These are phyloP conservation scores for Cyprichromis sp. DNA, from an alignment of 2,113 vertebrate species.

Conservation along the genomic window DNA sequence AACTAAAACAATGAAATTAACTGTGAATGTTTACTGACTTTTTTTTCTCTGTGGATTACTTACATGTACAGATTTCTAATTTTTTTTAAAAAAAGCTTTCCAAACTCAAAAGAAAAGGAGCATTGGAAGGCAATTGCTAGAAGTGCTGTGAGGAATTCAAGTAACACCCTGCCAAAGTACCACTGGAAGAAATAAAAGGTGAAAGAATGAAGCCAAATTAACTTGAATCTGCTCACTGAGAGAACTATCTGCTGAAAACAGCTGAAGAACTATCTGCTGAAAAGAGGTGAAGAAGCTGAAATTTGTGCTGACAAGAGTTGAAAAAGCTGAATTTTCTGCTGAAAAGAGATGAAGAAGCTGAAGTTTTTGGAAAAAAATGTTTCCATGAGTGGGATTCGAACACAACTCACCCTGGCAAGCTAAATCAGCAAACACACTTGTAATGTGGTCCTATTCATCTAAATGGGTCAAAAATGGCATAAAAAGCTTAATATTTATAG, in stretches of 20 bases:
- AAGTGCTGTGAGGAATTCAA: not conserved
- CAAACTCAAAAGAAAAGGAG: not conserved
- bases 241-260: not conserved
- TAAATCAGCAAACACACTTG: not conserved
- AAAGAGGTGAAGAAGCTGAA: not conserved
- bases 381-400: not conserved
- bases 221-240: not conserved
- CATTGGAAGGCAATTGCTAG: not conserved
- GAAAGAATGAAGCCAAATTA: not conserved
- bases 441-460: not conserved
- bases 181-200: not conserved
- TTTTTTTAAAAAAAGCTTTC: fast-evolving
- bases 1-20: not conserved
- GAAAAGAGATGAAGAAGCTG: not conserved
- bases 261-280: not conserved
- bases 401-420: not conserved
- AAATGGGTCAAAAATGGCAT: not conserved
- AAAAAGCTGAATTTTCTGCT: not conserved
- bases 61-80: not conserved
- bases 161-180: not conserved
- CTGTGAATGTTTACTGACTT: not conserved
- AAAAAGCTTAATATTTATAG: not conserved
- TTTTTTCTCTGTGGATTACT: not conserved
- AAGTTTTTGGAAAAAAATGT: not conserved
- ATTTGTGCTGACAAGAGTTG: not conserved